These are phyloP conservation scores for Apostichopus parvimensis DNA, from an alignment of 35 echinoderm and acorn worm genomes.

Conservation along the genomic window DNA sequence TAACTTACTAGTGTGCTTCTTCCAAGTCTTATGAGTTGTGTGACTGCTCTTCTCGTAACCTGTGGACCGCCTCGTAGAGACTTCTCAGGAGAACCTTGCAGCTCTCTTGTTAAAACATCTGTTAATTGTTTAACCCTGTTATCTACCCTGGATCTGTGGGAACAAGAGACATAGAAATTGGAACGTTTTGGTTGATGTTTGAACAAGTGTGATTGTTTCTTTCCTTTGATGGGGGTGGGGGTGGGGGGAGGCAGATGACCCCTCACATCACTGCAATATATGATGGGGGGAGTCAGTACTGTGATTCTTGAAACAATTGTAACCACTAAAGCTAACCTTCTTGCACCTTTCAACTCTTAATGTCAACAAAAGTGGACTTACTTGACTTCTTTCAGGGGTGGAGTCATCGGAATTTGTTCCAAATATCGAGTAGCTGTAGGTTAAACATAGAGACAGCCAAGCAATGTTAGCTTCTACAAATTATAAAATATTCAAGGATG, in stretches of 20 bases:
- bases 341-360: too few species aligned
- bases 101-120: conserved; percentile 86
- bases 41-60: conserved; percentile 90
- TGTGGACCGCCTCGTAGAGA: conserved; percentile 94
- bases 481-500: too few species aligned
- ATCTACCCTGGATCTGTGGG: conserved; percentile 29
- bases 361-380: conserved; percentile 38
- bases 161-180: not conserved
- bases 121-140: conserved; percentile 72
- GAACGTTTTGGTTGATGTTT: too few species aligned
- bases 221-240: too few species aligned
- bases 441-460: not conserved
- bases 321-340: too few species aligned
- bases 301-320: too few species aligned
- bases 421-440: conserved; percentile 84
- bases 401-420: conserved; percentile 75
- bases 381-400: conserved; percentile 93
- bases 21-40: conserved; percentile 90
- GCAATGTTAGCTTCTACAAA: too few species aligned
- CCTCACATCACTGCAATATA: too few species aligned
- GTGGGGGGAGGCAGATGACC: too few species aligned
- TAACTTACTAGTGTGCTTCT: conserved; percentile 76
- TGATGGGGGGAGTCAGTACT: too few species aligned
- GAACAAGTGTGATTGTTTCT: too few species aligned
- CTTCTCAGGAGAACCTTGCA: conserved; percentile 87